phyloP scores from a whole-genome alignment of 2,113 vertebrate genomes.

The Galbula dea region DNA sequence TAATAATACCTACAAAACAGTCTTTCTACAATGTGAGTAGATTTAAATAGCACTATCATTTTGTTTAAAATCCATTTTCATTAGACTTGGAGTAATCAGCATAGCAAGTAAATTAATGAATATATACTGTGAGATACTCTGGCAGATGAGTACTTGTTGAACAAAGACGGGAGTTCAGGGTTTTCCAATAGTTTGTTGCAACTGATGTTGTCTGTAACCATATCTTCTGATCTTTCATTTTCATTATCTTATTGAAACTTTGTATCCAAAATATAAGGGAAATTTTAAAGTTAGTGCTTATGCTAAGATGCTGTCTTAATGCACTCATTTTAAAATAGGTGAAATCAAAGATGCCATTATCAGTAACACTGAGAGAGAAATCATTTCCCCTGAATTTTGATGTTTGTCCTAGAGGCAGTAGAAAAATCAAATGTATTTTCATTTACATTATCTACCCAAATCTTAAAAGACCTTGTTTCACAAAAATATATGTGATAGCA shows the following conservation, averaged over 20 bases:
- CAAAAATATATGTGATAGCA: slow-evolving; percentile 61
- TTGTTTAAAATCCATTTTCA: neutral
- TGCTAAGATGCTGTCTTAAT: neutral
- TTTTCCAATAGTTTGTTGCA: neutral
- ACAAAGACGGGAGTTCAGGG: neutral
- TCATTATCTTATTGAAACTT: neutral
- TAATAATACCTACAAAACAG: neutral
- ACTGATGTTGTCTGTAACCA: neutral
- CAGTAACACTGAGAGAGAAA: neutral
- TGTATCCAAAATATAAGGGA: neutral
- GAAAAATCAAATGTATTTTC: slow-evolving; percentile 49
- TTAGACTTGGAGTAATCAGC: neutral
- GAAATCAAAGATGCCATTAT: neutral
- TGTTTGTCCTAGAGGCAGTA: neutral
- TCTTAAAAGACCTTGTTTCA: slow-evolving; percentile 70
- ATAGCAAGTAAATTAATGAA: neutral
- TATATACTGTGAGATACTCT: neutral
- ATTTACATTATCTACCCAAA: slow-evolving; percentile 58
- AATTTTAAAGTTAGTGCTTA: neutral
- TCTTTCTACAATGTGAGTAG: neutral
- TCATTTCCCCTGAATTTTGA: slow-evolving; percentile 14
- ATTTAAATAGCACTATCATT: neutral
- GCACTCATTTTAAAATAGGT: neutral
- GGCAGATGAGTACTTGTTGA: neutral
- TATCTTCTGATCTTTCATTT: neutral